phyloP scores from a whole-genome alignment of 2,888 invertebrate genomes.

The Eupithecia tripunctaria region DNA sequence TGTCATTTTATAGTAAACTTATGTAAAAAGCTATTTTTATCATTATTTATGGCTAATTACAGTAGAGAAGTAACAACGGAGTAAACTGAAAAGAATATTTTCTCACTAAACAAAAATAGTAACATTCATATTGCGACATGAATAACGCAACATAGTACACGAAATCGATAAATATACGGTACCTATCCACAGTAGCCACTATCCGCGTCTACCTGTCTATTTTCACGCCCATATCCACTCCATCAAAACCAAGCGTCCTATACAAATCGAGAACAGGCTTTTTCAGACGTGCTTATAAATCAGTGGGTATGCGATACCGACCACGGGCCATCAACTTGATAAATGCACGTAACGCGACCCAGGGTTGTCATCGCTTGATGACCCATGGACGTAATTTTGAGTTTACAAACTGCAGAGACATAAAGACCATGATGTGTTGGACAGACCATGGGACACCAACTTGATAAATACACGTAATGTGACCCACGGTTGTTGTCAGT shows the following conservation, averaged over 20 bases:
- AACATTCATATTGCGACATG: not conserved
- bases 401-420: constrained; percentile 10
- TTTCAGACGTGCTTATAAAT: constrained; percentile 72
- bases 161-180: too few relatives aligned
- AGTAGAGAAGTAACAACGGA: not conserved
- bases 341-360: constrained; percentile 69
- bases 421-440: constrained; percentile 8
- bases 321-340: constrained; percentile 71
- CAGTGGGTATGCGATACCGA: constrained; percentile 66
- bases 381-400: constrained; percentile 6
- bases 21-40: not conserved
- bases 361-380: constrained; percentile 27
- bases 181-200: not conserved
- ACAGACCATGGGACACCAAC: constrained; percentile 57
- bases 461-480: constrained; percentile 74
- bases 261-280: constrained; percentile 65
- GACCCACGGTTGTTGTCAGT: constrained; percentile 45
- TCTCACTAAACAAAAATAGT: not conserved
- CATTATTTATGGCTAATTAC: too few relatives aligned
- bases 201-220: not conserved
- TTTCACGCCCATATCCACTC: constrained; percentile 21
- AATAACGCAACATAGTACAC: not conserved
- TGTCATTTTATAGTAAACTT: not conserved
- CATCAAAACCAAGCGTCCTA: constrained; percentile 35
- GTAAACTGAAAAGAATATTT: not conserved